These are phyloP conservation scores for Montipora foliosa DNA, from an alignment of 64 coral and sea anemone species.

Conservation along the genomic window DNA sequence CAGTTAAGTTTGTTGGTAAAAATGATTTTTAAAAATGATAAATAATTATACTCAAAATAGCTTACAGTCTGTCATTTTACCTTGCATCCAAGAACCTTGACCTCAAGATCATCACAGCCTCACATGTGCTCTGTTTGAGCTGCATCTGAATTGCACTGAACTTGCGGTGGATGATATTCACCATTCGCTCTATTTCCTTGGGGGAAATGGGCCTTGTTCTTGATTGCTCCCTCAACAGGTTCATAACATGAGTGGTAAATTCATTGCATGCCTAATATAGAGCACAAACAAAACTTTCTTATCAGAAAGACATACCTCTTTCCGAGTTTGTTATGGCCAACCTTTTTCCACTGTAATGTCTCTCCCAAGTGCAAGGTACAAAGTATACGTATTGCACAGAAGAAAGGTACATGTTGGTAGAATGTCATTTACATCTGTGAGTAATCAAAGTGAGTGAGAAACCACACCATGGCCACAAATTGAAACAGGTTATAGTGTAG, in stretches of 20 bases:
- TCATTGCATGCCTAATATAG: slow-evolving; percentile 94
- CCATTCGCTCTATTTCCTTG: slow-evolving; percentile 99
- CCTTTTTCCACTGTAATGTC: too few relatives aligned
- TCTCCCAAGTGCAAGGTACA: too few relatives aligned
- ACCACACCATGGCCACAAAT: neutral
- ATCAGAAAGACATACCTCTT: neutral
- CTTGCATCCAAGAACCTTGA: slow-evolving; percentile 99
- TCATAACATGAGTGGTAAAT: slow-evolving; percentile 99
- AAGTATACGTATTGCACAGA: neutral
- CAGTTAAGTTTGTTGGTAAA: too few relatives aligned
- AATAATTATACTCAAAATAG: too few relatives aligned
- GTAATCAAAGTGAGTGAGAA: neutral
- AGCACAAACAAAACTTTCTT: neutral
- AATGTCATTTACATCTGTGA: neutral
- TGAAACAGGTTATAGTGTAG: too few relatives aligned
- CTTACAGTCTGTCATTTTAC: slow-evolving; percentile 19
- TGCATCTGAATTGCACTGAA: slow-evolving; percentile 99
- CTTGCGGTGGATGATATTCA: slow-evolving; percentile 98
- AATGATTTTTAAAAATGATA: too few relatives aligned
- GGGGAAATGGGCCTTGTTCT: slow-evolving; percentile 95
- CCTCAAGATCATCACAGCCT: slow-evolving; percentile 99
- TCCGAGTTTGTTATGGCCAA: too few relatives aligned
- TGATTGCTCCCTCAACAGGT: slow-evolving; percentile 95
- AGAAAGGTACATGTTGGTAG: neutral
- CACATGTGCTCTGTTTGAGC: slow-evolving; percentile 99